Base-by-base conservation (phyloP, 2,797 vertebrate species). In the Lerista edwardsae region DNA sequence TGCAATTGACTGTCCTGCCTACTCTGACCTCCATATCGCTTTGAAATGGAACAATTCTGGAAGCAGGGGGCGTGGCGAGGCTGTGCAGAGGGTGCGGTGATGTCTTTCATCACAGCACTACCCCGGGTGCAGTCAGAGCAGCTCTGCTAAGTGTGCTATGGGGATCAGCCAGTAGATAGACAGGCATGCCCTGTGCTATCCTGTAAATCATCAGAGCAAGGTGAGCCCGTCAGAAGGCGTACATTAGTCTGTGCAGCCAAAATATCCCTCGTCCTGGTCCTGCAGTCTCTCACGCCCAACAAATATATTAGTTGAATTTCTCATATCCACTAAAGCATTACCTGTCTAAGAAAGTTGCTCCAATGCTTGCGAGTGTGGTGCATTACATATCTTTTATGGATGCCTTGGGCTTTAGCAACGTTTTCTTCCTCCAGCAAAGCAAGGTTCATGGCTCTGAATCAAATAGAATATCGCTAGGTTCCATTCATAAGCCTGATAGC, bases 401-500 rank as follows among this genome's bases (percentile, higher is more conserved):
- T 84, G 74, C 74, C 74, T 39, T 77, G 64, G 74, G 74, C 82
- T 84, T 77, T 61, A 77, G 75, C 65, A 71, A n/a, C 39, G 8
- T 77, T 71, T 83, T 83, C 39, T 59, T 57, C 64, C 64, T 61
- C 74, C n/a, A 77, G n/a, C 64, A 36, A 84, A 61, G 82, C 64
- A 85, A 85, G 62, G 55, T 81, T 80, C 79, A 76, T 69, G 78
- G 11, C 64, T 77, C 29, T 69, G 64, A 85, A 61, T 80, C 72
- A 85, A 85, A 81, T 34, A 44, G 39, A 34, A 75, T 69, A 23
- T 36, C 61, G 51, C 36, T 75, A 61, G 71, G 41, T 47, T 61
- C 72, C 73, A 61, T 85, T 81, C 64, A 80, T 85, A 81, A 85
- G n/a, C 31, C 23, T 80, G 78, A 47, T 81, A 75, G 39, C 36